Percentiles rank a stretch among this genome's conserved stretches.
phyloP scores from a whole-genome alignment of 2,797 vertebrate genomes.

The Neostethus bicornis region DNA sequence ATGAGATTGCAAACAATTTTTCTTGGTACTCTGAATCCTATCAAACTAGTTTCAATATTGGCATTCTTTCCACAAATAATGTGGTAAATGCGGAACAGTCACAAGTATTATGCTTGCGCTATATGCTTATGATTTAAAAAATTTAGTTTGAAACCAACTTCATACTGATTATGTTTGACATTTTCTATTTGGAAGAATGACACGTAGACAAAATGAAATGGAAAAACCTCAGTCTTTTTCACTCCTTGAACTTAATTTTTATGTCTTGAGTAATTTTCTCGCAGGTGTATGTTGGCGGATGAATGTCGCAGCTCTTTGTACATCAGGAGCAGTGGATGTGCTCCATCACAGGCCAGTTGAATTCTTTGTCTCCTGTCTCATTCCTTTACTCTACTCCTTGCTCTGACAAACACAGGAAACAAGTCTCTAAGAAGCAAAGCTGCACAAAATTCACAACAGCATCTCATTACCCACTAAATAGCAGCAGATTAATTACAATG shows the following conservation, averaged over 20 bases:
- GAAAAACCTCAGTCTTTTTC: slow-evolving; percentile 28
- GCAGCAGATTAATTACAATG: slow-evolving; percentile 83
- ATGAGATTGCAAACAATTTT: slow-evolving; percentile 59
- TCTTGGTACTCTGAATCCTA: slow-evolving; percentile 34
- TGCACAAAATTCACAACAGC: slow-evolving; percentile 71
- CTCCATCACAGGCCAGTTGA: slow-evolving; percentile 27
- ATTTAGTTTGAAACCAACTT: slow-evolving; percentile 28
- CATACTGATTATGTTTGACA: slow-evolving; percentile 18
- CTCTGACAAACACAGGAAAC: slow-evolving; percentile 50
- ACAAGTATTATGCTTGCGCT: slow-evolving; percentile 18
- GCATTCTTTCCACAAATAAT: slow-evolving; percentile 50
- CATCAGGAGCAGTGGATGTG: slow-evolving; percentile 8
- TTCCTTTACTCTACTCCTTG: slow-evolving; percentile 21
- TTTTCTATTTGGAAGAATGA: slow-evolving; percentile 23
- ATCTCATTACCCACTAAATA: slow-evolving; percentile 84
- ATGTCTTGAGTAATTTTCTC: slow-evolving; percentile 21
- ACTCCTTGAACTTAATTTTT: slow-evolving; percentile 40
- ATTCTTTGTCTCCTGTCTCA: slow-evolving; percentile 17
- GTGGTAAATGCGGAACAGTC: slow-evolving; percentile 50
- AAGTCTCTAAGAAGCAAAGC: slow-evolving; percentile 63
- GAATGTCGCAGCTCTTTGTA: slow-evolving; percentile 36
- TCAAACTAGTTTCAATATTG: slow-evolving; percentile 48
- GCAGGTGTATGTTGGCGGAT: slow-evolving; percentile 24
- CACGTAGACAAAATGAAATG: slow-evolving; percentile 10
- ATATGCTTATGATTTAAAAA: slow-evolving; percentile 14